These are phyloP conservation scores for Dascyllus trimaculatus DNA, from an alignment of 2,113 vertebrate genomes.

Conservation along the genomic window DNA sequence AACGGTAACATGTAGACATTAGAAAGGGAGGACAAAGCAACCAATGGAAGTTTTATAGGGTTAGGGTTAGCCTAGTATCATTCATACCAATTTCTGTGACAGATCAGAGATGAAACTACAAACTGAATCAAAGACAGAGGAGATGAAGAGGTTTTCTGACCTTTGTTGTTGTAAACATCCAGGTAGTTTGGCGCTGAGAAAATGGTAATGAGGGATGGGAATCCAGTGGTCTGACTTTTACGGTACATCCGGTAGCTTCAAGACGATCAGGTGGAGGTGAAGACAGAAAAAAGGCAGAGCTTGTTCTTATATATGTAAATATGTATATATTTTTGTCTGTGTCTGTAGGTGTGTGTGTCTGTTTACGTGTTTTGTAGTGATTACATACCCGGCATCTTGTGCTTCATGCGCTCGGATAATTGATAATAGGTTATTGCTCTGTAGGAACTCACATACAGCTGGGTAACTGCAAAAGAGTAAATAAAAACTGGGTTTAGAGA, in stretches of 20 bases:
- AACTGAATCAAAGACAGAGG: background rate
- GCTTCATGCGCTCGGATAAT: slow-evolving; percentile 99
- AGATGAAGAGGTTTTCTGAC: slow-evolving; percentile 63
- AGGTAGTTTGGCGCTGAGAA: slow-evolving; percentile 90
- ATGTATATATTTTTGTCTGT: slow-evolving; percentile 3
- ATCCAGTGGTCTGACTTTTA: slow-evolving; percentile 89
- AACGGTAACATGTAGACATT: too few species aligned
- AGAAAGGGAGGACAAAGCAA: too few species aligned
- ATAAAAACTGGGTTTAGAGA: slow-evolving; percentile 10
- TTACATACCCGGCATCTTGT: slow-evolving; percentile 96
- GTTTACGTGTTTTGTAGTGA: background rate
- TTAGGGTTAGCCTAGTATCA: background rate
- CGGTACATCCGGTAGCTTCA: slow-evolving; percentile 89
- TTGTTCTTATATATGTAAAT: slow-evolving; percentile 6
- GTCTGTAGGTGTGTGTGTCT: slow-evolving; percentile 1
- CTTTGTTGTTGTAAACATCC: slow-evolving; percentile 92
- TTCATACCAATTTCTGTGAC: background rate
- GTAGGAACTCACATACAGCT: slow-evolving; percentile 98
- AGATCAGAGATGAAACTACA: background rate
- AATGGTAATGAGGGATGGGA: slow-evolving; percentile 89
- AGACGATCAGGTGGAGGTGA: slow-evolving; percentile 8
- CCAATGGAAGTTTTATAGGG: too few species aligned
- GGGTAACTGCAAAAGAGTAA: slow-evolving; percentile 89
- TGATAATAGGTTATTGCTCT: slow-evolving; percentile 99
- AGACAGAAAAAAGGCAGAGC: slow-evolving; percentile 29